Evolutionary conservation across 1,140 invertebrate genomes (phyloP), one percentile per base, ranked within the genome.

Genomic region (Whitmania pigra): DNA sequence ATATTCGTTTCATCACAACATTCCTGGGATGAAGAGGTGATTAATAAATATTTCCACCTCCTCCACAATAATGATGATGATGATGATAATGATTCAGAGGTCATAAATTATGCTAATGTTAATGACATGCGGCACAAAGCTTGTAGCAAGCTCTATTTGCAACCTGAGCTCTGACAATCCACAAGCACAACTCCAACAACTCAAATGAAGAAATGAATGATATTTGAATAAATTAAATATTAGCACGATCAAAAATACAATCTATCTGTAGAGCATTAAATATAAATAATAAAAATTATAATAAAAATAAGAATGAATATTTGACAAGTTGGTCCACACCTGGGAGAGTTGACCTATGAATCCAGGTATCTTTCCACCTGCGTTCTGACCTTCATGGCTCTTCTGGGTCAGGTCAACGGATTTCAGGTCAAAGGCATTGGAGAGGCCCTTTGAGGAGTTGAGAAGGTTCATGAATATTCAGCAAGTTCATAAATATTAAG

Each of bases 321-420:
- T 6, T 36, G 31, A 36, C 6, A 36, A 36, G 31, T 36, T 36
- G 31, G 2, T 36, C 9, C 43, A 49, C 15, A 63, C 57, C 57
- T 63, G 57, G 57, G 57, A 63, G 22, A 63, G 29, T 20, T 63
- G 57, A 5, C 57, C 57, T 1, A 63, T 63, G 20, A 63, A 63
- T n/a, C 57, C 57, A 1, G 57, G 57, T 31, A 63, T 22, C 29
- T 63, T 22, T 7, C 22, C 22, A 63, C 57, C 57, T 22, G 57
- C 22, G 9, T 22, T 63, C 11, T 22, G 22, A 31, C 57, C 22
- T 13, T 25, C 57, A 15, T 63, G 22, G 6, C 29, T 5, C 57
- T 63, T 63, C 57, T 63, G 43, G 43, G 43, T 63, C 1, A 25
- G 22, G 11, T n/a, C 29, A 1, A 63, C 57, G 9, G 29, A 63